A percentile compares a stretch with the other conserved stretches of the same genome.
These are phyloP conservation scores for Cheilosia vulpina DNA, from an alignment of 2,888 invertebrate genomes.

Conservation along the genomic window DNA sequence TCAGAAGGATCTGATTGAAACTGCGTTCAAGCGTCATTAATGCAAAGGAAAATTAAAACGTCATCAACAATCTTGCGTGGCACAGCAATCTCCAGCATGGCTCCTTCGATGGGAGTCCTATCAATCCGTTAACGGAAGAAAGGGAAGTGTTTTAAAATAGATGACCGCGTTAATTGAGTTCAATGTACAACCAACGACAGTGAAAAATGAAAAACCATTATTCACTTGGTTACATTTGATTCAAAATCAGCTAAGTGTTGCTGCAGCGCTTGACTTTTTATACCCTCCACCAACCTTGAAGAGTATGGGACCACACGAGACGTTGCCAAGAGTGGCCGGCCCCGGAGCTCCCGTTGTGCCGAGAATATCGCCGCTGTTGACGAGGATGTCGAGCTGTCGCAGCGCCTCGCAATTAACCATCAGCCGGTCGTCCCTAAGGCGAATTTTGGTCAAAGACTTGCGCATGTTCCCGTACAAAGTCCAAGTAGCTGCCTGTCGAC, in stretches of 20 bases:
- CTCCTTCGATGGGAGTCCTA: background rate
- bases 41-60: conserved; percentile 3
- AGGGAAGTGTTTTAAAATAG: background rate
- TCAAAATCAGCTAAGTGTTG: background rate
- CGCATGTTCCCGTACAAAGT: too few relatives aligned
- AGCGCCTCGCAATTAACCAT: too few relatives aligned
- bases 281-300: too few relatives aligned
- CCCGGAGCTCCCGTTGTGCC: too few relatives aligned
- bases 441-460: too few relatives aligned
- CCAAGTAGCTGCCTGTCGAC: too few relatives aligned
- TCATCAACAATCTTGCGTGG: background rate
- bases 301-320: too few relatives aligned
- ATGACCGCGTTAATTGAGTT: conserved; percentile 1
- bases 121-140: background rate
- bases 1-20: background rate
- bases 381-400: too few relatives aligned
- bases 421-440: too few relatives aligned
- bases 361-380: too few relatives aligned
- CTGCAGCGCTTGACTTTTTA: conserved; percentile 19
- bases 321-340: too few relatives aligned
- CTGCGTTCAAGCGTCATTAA: background rate
- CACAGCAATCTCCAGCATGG: background rate
- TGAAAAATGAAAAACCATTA: conserved; percentile 40
- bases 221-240: conserved; percentile 35
- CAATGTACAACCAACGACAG: background rate